Evolutionary conservation across 2,888 invertebrate genomes (phyloP).

Genomic region (Ferdinandea cuprea): DNA sequence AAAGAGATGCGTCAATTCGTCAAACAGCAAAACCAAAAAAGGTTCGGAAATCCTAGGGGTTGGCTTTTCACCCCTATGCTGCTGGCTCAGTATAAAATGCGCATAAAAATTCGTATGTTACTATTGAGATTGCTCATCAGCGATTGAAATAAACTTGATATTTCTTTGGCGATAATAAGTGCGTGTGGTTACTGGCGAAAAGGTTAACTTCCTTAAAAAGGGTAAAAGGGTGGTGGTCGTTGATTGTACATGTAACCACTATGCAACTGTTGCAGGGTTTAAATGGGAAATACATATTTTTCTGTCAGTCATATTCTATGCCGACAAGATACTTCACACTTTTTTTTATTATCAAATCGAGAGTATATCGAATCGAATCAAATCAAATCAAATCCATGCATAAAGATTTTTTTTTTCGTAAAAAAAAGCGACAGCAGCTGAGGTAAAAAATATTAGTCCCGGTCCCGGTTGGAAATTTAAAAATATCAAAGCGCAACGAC

Average conservation of each 20-base stretch:
- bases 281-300: constrained; percentile 10
- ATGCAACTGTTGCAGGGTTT: constrained; percentile 58
- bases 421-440: constrained; percentile 52
- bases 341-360: constrained; percentile 59
- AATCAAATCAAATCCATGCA: constrained; percentile 64
- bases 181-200: constrained; percentile 64
- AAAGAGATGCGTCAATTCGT: constrained; percentile 73
- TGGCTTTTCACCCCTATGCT: constrained; percentile 61
- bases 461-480: constrained; percentile 6
- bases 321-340: constrained; percentile 62
- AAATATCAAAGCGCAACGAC: constrained; percentile 1
- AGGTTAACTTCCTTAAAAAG: constrained; percentile 56
- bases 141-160: constrained; percentile 65
- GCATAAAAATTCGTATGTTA: constrained; percentile 49
- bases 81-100: constrained; percentile 35
- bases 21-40: constrained; percentile 43
- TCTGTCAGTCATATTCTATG: constrained; percentile 24
- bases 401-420: constrained; percentile 30
- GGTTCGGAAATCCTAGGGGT: constrained; percentile 44
- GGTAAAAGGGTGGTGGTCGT: constrained; percentile 41
- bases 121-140: constrained; percentile 67
- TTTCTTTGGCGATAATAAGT: constrained; percentile 65
- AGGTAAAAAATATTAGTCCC: constrained; percentile 43
- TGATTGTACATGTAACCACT: constrained; percentile 2
- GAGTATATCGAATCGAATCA: constrained; percentile 65